Evolutionary conservation across 2,113 vertebrate species (phyloP).

Genomic region (Epinephelus cyanopodus): DNA sequence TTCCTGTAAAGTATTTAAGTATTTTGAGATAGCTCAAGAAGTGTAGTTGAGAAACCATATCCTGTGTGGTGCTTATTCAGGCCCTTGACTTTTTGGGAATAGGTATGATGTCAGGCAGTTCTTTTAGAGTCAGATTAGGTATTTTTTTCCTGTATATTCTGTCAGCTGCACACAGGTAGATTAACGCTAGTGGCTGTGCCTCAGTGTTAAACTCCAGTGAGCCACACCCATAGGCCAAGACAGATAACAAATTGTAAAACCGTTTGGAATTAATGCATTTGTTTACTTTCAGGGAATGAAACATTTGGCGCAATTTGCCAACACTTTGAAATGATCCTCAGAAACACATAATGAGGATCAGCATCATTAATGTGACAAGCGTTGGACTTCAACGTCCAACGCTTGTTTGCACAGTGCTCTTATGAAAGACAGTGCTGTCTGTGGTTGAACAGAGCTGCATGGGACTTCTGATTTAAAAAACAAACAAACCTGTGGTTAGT

Average conservation of each 20-base stretch:
- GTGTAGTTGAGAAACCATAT: neutral
- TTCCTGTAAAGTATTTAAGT: neutral
- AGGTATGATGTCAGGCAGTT: neutral
- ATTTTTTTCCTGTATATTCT: neutral
- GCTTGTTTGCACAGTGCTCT: neutral
- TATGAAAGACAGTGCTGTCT: neutral
- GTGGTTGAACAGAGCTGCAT: neutral
- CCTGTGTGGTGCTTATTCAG: neutral
- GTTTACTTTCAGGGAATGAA: neutral
- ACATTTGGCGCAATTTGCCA: neutral
- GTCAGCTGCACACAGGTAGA: neutral
- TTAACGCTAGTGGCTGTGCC: neutral
- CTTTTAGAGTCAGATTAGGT: neutral
- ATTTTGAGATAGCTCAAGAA: neutral
- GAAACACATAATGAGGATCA: neutral
- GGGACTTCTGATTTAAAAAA: too few species aligned
- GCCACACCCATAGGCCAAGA: conserved; percentile 39
- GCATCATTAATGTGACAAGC: neutral
- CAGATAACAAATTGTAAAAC: neutral
- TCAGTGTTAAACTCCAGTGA: neutral
- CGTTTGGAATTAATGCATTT: neutral
- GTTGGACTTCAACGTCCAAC: neutral
- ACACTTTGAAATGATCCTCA: neutral
- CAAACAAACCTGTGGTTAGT: neutral
- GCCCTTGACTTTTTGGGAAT: neutral